These are phyloP conservation scores for Chelidonichthys spinosus DNA, from an alignment of 2,797 vertebrate genomes.

Conservation along the genomic window DNA sequence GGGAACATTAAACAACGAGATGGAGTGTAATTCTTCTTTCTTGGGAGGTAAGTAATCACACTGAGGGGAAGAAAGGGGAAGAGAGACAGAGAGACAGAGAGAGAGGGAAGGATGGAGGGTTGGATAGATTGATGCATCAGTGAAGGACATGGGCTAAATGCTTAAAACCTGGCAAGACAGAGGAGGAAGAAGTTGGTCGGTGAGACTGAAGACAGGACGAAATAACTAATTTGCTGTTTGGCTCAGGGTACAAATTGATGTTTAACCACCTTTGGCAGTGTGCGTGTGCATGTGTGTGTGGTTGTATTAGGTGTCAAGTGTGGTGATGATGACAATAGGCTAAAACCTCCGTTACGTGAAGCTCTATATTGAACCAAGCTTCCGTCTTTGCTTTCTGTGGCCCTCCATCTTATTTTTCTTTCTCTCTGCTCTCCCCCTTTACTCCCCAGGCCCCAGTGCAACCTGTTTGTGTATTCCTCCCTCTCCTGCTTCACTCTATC, in stretches of 20 bases:
- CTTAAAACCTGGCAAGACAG: slow-evolving; percentile 37
- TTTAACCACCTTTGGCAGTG: slow-evolving; percentile 48
- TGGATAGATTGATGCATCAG: slow-evolving; percentile 55
- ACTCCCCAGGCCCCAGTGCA: slow-evolving; percentile 77
- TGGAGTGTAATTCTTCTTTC: slow-evolving; percentile 71
- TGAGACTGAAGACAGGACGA: slow-evolving; percentile 34
- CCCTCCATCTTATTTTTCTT: slow-evolving; percentile 70
- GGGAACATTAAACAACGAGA: slow-evolving; percentile 79
- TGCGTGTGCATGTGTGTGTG: slow-evolving; percentile 24
- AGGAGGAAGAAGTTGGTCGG: slow-evolving; percentile 57
- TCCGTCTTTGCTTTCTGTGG: slow-evolving; percentile 45
- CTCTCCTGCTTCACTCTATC: slow-evolving; percentile 34
- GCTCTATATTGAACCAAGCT: slow-evolving; percentile 40
- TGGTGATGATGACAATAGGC: slow-evolving; percentile 41
- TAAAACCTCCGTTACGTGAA: slow-evolving; percentile 39
- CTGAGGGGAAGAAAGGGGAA: slow-evolving; percentile 7
- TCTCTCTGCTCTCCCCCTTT: slow-evolving; percentile 33
- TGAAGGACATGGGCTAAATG: slow-evolving; percentile 55
- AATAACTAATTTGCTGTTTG: slow-evolving; percentile 39
- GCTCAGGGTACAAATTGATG: slow-evolving; percentile 32
- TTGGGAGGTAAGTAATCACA: slow-evolving; percentile 76
- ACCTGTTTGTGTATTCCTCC: slow-evolving; percentile 82
- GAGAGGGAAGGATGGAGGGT: background rate
- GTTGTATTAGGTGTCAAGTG: slow-evolving; percentile 27
- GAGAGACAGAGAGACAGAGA: background rate